A percentile compares a stretch with the other conserved stretches of the same genome.
Conservation (phyloP, 1,140 invertebrate genomes). For the Plectrocnemia conspersa region DNA sequence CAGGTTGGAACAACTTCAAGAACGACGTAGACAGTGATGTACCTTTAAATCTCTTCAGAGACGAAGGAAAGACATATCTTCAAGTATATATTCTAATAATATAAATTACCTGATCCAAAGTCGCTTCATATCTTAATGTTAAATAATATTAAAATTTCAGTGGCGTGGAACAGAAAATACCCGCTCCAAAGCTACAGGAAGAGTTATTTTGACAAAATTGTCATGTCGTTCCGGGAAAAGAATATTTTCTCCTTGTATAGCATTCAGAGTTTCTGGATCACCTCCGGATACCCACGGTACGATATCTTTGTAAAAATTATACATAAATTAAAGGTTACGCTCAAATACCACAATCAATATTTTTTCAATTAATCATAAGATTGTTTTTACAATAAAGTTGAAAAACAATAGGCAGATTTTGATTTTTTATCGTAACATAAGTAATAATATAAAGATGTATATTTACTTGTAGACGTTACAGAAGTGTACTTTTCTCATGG, state of each 20-base stretch:
- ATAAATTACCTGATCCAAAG: background rate
- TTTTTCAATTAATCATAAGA: no score
- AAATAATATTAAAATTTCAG: slow-evolving; percentile 33
- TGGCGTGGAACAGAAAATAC: slow-evolving; percentile 46
- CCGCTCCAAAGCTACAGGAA: slow-evolving; percentile 42
- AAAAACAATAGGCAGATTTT: no score
- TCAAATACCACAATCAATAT: background rate
- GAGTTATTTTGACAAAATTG: slow-evolving; percentile 43
- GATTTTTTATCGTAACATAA: no score
- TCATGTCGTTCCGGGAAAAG: slow-evolving; percentile 41
- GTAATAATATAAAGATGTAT: background rate
- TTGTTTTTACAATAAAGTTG: no score
- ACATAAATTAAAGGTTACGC: background rate
- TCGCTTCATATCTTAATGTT: background rate
- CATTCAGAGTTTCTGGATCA: slow-evolving; percentile 46
- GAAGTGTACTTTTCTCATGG: slow-evolving; percentile 32
- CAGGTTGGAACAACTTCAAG: slow-evolving; percentile 72
- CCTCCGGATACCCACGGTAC: slow-evolving; percentile 43
- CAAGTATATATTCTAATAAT: slow-evolving; percentile 53
- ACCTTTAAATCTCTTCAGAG: slow-evolving; percentile 72
- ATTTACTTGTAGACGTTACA: slow-evolving; percentile 20
- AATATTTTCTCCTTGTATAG: slow-evolving; percentile 44
- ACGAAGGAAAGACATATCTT: slow-evolving; percentile 73
- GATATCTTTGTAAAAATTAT: background rate
- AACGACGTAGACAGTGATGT: slow-evolving; percentile 71